A percentile compares a stretch with the other conserved stretches of the same genome.
These are phyloP conservation scores for Hyaena hyaena DNA, from an alignment of 2,113 vertebrate species.

Conservation along the genomic window DNA sequence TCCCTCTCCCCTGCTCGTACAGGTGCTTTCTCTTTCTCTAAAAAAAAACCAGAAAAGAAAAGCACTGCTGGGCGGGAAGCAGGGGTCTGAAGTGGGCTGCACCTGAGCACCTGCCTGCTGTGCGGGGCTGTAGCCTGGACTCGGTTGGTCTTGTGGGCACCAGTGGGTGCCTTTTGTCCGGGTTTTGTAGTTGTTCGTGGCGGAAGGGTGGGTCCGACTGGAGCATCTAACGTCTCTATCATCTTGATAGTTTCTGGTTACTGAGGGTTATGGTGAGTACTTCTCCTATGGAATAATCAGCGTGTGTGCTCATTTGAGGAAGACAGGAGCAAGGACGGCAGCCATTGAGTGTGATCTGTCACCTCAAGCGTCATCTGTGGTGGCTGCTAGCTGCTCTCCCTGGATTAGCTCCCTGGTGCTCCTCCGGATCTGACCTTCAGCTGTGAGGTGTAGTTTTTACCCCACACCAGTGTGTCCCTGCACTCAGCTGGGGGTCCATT, in stretches of 20 bases:
- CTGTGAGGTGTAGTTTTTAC: too few species aligned
- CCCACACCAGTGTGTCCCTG: neutral
- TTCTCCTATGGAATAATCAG: neutral
- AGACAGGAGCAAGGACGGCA: neutral
- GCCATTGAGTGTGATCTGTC: neutral
- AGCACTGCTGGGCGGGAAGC: neutral
- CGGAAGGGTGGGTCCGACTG: rapidly evolving
- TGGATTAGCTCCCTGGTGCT: rapidly evolving
- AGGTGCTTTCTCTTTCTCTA: too few species aligned
- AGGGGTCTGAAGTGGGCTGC: neutral
- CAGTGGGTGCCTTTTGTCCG: rapidly evolving
- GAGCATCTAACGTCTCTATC: neutral
- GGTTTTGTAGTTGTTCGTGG: neutral
- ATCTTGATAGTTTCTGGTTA: neutral
- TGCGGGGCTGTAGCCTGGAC: neutral
- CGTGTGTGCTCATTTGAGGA: rapidly evolving
- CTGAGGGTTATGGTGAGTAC: neutral
- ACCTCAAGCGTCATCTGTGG: neutral
- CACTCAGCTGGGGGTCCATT: neutral
- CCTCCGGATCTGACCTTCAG: neutral
- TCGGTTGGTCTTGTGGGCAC: neutral
- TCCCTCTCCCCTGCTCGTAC: too few species aligned
- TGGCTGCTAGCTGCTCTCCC: neutral
- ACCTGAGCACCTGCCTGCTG: neutral
- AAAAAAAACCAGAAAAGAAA: too few species aligned